A percentile compares a stretch with the other conserved stretches of the same genome.
phyloP scores from a whole-genome alignment of 2,888 invertebrate genomes.

The Ferdinandea cuprea region DNA sequence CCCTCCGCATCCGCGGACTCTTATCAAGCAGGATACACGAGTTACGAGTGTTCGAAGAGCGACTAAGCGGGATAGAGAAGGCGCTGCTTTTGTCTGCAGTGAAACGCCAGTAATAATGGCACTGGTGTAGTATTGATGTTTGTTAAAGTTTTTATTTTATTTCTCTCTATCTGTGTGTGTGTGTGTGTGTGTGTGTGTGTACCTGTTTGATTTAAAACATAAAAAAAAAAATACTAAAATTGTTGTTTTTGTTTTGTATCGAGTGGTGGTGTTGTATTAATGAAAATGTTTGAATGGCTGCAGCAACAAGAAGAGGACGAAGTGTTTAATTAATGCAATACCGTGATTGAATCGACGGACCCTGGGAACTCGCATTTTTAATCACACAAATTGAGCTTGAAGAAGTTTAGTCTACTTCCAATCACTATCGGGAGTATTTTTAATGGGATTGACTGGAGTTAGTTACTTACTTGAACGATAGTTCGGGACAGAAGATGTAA shows the following conservation, averaged over 20 bases:
- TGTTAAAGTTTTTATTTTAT: conserved; percentile 19
- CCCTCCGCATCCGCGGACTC: no score
- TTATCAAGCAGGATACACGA: neutral
- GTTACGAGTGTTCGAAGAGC: no score
- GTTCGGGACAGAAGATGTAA: no score
- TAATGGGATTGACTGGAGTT: no score
- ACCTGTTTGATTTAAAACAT: conserved; percentile 37
- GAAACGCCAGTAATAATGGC: conserved; percentile 60
- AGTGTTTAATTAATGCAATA: conserved; percentile 43
- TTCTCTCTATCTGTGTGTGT: no score
- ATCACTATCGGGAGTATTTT: no score
- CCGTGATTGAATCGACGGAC: conserved; percentile 37
- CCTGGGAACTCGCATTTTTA: conserved; percentile 15
- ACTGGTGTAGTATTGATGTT: conserved; percentile 45
- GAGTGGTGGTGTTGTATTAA: conserved; percentile 49
- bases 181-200: no score
- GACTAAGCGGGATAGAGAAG: neutral
- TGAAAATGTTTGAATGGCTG: conserved; percentile 30
- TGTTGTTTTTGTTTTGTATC: conserved; percentile 32
- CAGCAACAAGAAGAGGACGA: neutral
- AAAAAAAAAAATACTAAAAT: conserved; percentile 43
- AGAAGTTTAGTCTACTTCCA: neutral
- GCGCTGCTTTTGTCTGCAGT: conserved; percentile 55
- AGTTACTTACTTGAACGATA: no score
- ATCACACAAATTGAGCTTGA: conserved; percentile 38